These are phyloP conservation scores for Halocynthia roretzi DNA, from an alignment of 23 tunicate genomes.

Conservation along the genomic window DNA sequence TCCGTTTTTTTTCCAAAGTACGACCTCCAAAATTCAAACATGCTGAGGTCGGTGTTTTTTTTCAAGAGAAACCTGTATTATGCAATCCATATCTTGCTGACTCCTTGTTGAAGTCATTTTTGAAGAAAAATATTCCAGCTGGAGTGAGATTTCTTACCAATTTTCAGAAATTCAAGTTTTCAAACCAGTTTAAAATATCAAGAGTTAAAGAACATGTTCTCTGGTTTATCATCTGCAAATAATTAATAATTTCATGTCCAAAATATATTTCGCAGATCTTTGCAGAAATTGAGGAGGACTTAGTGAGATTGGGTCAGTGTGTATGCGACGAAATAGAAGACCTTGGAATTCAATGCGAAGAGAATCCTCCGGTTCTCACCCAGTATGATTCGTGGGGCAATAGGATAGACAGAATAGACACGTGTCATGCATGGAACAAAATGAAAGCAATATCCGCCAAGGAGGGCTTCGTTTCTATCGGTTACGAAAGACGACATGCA, in stretches of 20 bases:
- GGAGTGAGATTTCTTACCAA: conserved; percentile 20
- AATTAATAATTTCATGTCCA: neutral
- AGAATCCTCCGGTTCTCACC: conserved; percentile 59
- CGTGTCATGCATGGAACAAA: conserved; percentile 66
- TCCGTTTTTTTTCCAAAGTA: no score
- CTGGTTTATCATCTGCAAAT: neutral
- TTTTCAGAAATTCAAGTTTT: neutral
- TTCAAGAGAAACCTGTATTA: conserved; percentile 49
- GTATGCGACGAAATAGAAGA: conserved; percentile 43
- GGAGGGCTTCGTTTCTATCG: conserved; percentile 84
- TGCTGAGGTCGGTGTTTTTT: conserved; percentile 37
- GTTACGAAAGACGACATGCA: conserved; percentile 71
- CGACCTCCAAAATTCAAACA: conserved; percentile 21
- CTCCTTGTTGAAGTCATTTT: conserved; percentile 34
- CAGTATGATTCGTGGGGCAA: conserved; percentile 94
- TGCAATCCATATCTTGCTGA: conserved; percentile 56
- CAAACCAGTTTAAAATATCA: neutral
- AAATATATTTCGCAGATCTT: conserved; percentile 10
- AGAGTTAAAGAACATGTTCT: neutral
- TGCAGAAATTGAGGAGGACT: conserved; percentile 43
- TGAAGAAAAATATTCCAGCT: conserved; percentile 43
- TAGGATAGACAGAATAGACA: conserved; percentile 67
- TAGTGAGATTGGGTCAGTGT: conserved; percentile 51
- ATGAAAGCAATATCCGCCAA: conserved; percentile 81
- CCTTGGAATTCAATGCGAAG: conserved; percentile 53